phyloP scores from a whole-genome alignment of 2,888 invertebrate species.

The Liodrosophila aerea region DNA sequence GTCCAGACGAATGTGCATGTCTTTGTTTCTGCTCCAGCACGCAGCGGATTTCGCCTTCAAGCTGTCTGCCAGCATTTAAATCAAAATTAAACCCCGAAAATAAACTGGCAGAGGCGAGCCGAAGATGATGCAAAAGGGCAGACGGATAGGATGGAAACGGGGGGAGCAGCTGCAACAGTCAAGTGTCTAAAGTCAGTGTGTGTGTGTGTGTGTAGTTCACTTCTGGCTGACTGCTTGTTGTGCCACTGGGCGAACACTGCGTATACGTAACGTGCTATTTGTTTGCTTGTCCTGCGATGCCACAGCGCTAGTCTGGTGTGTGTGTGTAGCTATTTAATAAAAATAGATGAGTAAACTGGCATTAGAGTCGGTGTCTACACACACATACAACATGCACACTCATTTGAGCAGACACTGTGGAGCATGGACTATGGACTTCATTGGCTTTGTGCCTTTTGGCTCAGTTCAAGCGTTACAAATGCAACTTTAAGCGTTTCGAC shows the following conservation, averaged over 20 bases:
- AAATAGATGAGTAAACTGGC: slow-evolving; percentile 69
- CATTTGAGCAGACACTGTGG: neutral
- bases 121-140: neutral
- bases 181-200: slow-evolving; percentile 61
- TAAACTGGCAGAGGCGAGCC: slow-evolving; percentile 33
- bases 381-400: slow-evolving; percentile 4
- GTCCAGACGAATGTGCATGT: slow-evolving; percentile 44
- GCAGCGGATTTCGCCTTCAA: slow-evolving; percentile 54
- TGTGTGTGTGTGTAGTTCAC: slow-evolving; percentile 3
- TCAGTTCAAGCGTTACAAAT: slow-evolving; percentile 74
- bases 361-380: slow-evolving; percentile 39
- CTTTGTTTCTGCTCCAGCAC: slow-evolving; percentile 56
- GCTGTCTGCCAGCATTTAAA: slow-evolving; percentile 71
- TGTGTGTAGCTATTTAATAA: slow-evolving; percentile 63
- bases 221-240: slow-evolving; percentile 18
- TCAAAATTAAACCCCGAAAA: slow-evolving; percentile 74
- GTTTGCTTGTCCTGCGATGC: slow-evolving; percentile 36
- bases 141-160: neutral
- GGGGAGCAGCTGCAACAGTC: slow-evolving; percentile 45
- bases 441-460: slow-evolving; percentile 67
- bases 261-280: slow-evolving; percentile 65
- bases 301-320: slow-evolving; percentile 25
- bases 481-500: slow-evolving; percentile 76
- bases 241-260: slow-evolving; percentile 42
- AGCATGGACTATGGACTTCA: slow-evolving; percentile 42